Evolutionary conservation across 2,797 vertebrate genomes (phyloP), one percentile per base, ranked within the genome.

Genomic region (Chromobotia macracanthus): DNA sequence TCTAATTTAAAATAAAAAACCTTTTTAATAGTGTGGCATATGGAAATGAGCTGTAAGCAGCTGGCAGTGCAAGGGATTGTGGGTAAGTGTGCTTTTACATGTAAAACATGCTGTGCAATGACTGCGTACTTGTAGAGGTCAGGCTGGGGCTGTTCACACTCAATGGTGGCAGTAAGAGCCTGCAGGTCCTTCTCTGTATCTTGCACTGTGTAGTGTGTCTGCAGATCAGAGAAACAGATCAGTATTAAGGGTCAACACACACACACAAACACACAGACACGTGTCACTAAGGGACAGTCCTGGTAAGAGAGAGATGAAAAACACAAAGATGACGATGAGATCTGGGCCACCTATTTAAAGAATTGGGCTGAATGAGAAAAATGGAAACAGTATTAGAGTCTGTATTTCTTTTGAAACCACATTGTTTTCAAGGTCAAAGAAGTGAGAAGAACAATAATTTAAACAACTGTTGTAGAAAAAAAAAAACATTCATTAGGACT

Each of bases 61-160:
- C 48, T n/a, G 35, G 56, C 15, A 60, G 69, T 13, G 25, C 5
- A n/a, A 58, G 51, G 8, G 19, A 38, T 31, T 65, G 50, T 18
- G 9, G 38, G 10, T 53, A 60, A 16, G 72, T 58, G 68, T 38
- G 38, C 46, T 58, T 23, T 21, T 31, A 72, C 66, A 38, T 28
- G 58, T 35, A 31, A 38, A 23, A 74, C 77, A 86, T 75, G 60
- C 21, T 75, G 75, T 80, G 81, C 75, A 82, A 84, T 77, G 81
- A 89, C 87, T 79, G 82, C 94, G 85, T 95, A 99, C 98, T 97
- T 99, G 93, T 99, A 99, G 89, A 99, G 96, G 93, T 99, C 98
- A 46, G 97, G 95, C 83, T 99, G 97, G 0, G 98, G 97, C 88
- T 98, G 96, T 82, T 99, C 97, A 77, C 98, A 99, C 93, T 99